phyloP scores from a whole-genome alignment of 35 echinoderm and acorn worm species.

The Lytechinus pictus region DNA sequence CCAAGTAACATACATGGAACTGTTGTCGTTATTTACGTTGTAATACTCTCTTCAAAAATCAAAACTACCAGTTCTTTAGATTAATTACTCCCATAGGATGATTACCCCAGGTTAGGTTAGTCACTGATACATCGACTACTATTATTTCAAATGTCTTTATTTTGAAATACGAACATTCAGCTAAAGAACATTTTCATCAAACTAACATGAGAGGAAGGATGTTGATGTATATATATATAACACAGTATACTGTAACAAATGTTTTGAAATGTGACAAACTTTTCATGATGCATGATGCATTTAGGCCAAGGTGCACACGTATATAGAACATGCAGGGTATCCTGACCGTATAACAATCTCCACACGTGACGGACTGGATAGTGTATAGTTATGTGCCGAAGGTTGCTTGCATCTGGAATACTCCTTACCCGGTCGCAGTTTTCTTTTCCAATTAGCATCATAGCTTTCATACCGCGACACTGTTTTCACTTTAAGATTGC shows the following conservation, averaged over 20 bases:
- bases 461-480: neutral
- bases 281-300: neutral
- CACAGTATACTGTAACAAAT: neutral
- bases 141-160: too few relatives aligned
- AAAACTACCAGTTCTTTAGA: too few relatives aligned
- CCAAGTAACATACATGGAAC: neutral
- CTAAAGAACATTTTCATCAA: too few relatives aligned
- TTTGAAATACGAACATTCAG: too few relatives aligned
- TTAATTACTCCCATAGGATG: too few relatives aligned
- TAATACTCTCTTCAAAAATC: too few relatives aligned
- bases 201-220: neutral
- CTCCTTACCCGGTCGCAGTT: slow-evolving; percentile 7
- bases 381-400: neutral
- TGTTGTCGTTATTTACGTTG: too few relatives aligned
- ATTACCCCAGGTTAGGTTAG: too few relatives aligned
- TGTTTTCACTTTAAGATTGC: neutral
- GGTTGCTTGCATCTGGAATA: neutral
- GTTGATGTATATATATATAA: neutral
- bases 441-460: slow-evolving; percentile 13
- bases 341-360: neutral
- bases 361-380: neutral
- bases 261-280: neutral
- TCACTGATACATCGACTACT: too few relatives aligned
- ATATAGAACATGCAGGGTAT: neutral
- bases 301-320: neutral